Evolutionary conservation across 2,888 invertebrate genomes (phyloP).

Genomic region (Chrysolina haemoptera): DNA sequence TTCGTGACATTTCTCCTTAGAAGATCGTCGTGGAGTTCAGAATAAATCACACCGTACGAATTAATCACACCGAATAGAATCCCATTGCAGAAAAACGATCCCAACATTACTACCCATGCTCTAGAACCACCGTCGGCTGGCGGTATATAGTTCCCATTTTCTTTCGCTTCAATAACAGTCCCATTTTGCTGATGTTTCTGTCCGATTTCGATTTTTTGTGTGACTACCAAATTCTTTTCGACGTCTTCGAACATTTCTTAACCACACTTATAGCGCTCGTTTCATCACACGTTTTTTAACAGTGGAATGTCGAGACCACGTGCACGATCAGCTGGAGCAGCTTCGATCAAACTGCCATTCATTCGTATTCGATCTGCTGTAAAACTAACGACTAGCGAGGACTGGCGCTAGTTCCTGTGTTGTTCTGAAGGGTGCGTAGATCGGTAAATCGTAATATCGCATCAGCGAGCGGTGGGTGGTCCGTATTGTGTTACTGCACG

Average conservation of each 20-base stretch:
- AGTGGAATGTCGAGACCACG: constrained; percentile 33
- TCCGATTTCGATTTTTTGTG: constrained; percentile 32
- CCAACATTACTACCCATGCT: constrained; percentile 87
- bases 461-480: background rate
- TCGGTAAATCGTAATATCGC: background rate
- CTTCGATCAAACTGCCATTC: constrained; percentile 19
- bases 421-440: background rate
- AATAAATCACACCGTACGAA: constrained; percentile 87
- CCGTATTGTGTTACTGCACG: constrained; percentile 1
- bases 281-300: constrained; percentile 25
- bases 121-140: constrained; percentile 85
- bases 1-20: constrained; percentile 77
- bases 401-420: background rate
- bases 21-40: constrained; percentile 78
- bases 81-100: constrained; percentile 91
- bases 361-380: constrained; percentile 1
- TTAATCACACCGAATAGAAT: constrained; percentile 93
- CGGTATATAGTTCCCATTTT: constrained; percentile 20
- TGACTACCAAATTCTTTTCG: constrained; percentile 43
- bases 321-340: constrained; percentile 40
- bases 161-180: constrained; percentile 6
- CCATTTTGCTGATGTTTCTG: constrained; percentile 42
- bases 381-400: background rate
- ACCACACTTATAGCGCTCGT: constrained; percentile 42
- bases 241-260: constrained; percentile 53